Conservation (phyloP, 2,888 invertebrate species). For the Pristionchus japonicus region DNA sequence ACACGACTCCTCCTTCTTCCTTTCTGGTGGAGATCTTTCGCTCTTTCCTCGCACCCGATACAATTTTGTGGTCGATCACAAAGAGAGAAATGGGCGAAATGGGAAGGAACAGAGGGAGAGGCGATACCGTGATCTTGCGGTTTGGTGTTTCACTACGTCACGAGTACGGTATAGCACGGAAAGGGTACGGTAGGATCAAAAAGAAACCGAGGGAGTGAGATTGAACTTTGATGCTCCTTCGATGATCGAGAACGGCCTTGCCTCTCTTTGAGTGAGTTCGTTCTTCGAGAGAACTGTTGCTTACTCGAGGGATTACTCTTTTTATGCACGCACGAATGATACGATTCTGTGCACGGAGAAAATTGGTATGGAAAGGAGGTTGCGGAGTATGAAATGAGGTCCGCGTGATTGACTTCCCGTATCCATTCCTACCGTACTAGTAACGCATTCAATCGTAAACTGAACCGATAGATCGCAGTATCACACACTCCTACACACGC, state of each 20-base stretch:
- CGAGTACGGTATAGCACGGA: neutral
- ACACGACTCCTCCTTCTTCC: neutral
- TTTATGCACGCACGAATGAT: neutral
- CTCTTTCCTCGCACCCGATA: slow-evolving; percentile 1
- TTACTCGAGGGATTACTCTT: neutral
- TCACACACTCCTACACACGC: too few species aligned
- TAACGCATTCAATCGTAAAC: too few species aligned
- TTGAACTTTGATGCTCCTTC: neutral
- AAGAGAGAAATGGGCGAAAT: neutral
- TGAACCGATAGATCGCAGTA: too few species aligned
- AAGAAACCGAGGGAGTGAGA: neutral
- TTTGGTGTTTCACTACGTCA: neutral
- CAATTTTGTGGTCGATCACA: too few species aligned
- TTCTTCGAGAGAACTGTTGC: neutral
- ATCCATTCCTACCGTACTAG: too few species aligned
- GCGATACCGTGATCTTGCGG: neutral
- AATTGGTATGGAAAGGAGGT: neutral
- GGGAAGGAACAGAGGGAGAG: neutral
- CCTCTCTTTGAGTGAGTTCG: neutral
- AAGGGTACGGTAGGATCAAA: neutral
- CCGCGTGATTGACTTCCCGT: too few species aligned
- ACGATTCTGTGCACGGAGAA: neutral
- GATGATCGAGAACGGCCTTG: too few species aligned
- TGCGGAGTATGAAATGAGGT: neutral
- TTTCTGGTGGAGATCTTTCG: slow-evolving; percentile 30